Evolutionary conservation across 2,797 vertebrate species (phyloP).

Genomic region (Cuculus canorus): DNA sequence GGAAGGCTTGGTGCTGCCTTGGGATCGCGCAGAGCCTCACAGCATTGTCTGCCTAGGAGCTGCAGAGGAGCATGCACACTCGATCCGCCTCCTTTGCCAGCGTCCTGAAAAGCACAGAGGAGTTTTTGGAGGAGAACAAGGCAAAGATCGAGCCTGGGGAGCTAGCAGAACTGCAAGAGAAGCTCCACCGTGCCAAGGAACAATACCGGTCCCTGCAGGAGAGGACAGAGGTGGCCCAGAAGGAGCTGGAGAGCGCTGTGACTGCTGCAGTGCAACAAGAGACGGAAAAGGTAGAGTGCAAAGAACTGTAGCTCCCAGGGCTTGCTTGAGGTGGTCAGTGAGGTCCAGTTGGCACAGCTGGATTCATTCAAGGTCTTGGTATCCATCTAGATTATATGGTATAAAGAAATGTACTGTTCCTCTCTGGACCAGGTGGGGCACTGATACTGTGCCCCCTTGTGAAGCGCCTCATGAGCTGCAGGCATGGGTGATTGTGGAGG

Average conservation of each 20-base stretch:
- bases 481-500: neutral
- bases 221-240: constrained; percentile 79
- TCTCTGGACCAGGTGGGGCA: accelerated
- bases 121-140: constrained; percentile 88
- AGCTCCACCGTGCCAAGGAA: constrained; percentile 82
- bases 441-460: accelerated
- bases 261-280: constrained; percentile 88
- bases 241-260: constrained; percentile 85
- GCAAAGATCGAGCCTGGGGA: constrained; percentile 76
- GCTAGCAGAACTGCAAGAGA: constrained; percentile 66
- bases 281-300: constrained; percentile 86
- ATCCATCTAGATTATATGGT: neutral
- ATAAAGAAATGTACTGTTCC: neutral
- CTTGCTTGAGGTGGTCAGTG: neutral
- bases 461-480: neutral
- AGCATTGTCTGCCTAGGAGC: constrained; percentile 72
- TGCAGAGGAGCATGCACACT: constrained; percentile 86
- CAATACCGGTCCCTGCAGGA: constrained; percentile 85
- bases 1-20: accelerated
- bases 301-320: neutral
- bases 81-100: constrained; percentile 80
- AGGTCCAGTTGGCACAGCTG: accelerated
- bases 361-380: accelerated
- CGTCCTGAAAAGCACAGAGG: constrained; percentile 86
- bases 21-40: accelerated